Percentiles rank a stretch among this genome's conserved stretches.
These are phyloP conservation scores for Heliconius sara DNA, from an alignment of 2,888 invertebrate genomes.

Conservation along the genomic window DNA sequence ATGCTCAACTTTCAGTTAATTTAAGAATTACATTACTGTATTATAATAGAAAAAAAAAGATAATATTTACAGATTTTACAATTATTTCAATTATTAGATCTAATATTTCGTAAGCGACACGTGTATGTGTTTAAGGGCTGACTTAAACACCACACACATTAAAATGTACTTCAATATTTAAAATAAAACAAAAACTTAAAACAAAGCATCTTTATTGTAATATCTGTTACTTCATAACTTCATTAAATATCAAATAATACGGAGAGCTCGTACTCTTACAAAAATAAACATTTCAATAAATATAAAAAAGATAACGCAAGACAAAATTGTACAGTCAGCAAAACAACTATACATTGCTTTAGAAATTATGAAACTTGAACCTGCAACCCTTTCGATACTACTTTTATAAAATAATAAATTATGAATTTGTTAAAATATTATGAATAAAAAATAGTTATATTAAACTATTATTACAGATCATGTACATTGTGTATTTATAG, in stretches of 20 bases:
- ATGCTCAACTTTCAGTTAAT: background rate
- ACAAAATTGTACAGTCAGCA: slow-evolving; percentile 41
- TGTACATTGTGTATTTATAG: too few species aligned
- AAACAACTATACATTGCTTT: slow-evolving; percentile 1
- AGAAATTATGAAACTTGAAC: background rate
- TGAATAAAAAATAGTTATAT: background rate
- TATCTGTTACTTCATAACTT: slow-evolving; percentile 68
- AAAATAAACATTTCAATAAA: slow-evolving; percentile 83
- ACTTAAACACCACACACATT: too few species aligned
- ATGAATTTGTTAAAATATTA: background rate
- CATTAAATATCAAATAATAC: slow-evolving; percentile 68
- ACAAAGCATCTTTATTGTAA: slow-evolving; percentile 78
- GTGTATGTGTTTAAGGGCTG: too few species aligned
- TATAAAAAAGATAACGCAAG: slow-evolving; percentile 57
- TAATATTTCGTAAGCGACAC: too few species aligned
- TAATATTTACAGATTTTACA: too few species aligned
- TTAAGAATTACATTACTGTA: background rate
- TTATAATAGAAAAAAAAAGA: too few species aligned
- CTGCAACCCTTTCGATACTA: background rate
- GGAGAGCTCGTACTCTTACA: slow-evolving; percentile 69
- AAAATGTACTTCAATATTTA: too few species aligned
- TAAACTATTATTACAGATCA: background rate
- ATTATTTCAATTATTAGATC: too few species aligned
- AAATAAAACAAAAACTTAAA: slow-evolving; percentile 53
- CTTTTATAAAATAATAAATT: background rate